Evolutionary conservation across 1,140 invertebrate genomes (phyloP).

Genomic region (Bacillus rossius): DNA sequence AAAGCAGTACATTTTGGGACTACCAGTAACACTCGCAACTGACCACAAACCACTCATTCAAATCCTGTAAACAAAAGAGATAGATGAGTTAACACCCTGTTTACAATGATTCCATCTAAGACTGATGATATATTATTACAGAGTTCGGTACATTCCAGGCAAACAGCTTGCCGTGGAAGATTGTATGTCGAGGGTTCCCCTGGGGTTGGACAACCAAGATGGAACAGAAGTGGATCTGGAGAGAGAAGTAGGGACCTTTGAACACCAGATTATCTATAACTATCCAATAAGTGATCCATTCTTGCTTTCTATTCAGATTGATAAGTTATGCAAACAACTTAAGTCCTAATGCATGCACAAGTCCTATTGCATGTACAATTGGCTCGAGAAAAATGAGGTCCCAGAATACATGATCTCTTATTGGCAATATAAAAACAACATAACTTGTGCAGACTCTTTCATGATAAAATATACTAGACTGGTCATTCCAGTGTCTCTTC

Average conservation of each 20-base stretch:
- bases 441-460: conserved; percentile 17
- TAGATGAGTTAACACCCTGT: conserved; percentile 33
- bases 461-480: conserved; percentile 22
- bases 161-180: conserved; percentile 33
- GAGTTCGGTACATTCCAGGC: conserved; percentile 30
- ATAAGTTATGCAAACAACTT: no score
- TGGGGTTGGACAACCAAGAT: conserved; percentile 24
- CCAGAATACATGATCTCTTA: conserved; percentile 18
- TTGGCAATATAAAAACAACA: conserved; percentile 14
- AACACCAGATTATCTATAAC: conserved; percentile 12
- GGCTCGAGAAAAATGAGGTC: conserved; percentile 15
- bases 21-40: conserved; percentile 27
- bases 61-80: conserved; percentile 25
- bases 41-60: conserved; percentile 34
- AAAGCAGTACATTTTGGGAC: conserved; percentile 28
- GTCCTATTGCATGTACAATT: neutral
- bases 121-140: conserved; percentile 34
- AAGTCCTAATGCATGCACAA: no score
- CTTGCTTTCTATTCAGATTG: neutral
- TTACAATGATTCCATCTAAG: conserved; percentile 37
- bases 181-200: neutral
- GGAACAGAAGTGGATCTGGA: conserved; percentile 15
- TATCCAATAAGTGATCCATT: conserved; percentile 16
- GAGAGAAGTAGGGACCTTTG: conserved; percentile 14
- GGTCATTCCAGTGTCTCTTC: conserved; percentile 23